phyloP scores from a whole-genome alignment of 2,113 vertebrate genomes.

The Eleginops maclovinus region DNA sequence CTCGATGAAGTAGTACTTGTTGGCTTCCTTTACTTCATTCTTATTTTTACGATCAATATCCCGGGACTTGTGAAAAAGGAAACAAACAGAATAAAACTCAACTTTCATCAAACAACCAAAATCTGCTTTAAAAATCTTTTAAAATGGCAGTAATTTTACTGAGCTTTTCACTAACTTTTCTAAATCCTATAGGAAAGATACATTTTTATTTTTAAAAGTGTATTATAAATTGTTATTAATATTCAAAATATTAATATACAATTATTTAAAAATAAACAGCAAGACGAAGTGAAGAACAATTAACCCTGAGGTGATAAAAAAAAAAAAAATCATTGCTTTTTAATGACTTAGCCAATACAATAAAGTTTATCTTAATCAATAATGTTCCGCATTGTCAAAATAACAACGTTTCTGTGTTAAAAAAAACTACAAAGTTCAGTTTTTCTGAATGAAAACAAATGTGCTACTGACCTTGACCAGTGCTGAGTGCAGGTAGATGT shows the following conservation, averaged over 20 bases:
- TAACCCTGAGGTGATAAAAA: too few relatives aligned
- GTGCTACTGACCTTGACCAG: conserved; percentile 90
- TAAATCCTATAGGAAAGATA: background rate
- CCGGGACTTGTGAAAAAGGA: conserved; percentile 85
- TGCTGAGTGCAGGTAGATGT: conserved; percentile 97
- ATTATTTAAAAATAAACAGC: background rate
- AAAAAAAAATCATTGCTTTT: too few relatives aligned
- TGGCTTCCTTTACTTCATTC: conserved; percentile 91
- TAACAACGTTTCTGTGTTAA: background rate
- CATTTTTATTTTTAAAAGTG: background rate
- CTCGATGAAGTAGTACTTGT: conserved; percentile 97
- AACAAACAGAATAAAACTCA: conserved; percentile 1
- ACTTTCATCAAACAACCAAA: background rate
- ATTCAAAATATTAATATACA: background rate
- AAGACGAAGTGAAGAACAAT: too few relatives aligned
- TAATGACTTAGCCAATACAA: too few relatives aligned
- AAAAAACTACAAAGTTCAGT: too few relatives aligned
- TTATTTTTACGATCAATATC: conserved; percentile 89
- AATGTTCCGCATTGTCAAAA: background rate
- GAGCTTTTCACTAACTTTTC: background rate
- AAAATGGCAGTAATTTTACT: background rate
- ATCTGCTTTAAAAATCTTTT: background rate
- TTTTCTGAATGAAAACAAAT: background rate
- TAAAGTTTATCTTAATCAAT: background rate
- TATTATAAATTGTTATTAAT: background rate